These are phyloP conservation scores for Branchinecta lynchi DNA, from an alignment of 1,140 invertebrate species.

Conservation along the genomic window DNA sequence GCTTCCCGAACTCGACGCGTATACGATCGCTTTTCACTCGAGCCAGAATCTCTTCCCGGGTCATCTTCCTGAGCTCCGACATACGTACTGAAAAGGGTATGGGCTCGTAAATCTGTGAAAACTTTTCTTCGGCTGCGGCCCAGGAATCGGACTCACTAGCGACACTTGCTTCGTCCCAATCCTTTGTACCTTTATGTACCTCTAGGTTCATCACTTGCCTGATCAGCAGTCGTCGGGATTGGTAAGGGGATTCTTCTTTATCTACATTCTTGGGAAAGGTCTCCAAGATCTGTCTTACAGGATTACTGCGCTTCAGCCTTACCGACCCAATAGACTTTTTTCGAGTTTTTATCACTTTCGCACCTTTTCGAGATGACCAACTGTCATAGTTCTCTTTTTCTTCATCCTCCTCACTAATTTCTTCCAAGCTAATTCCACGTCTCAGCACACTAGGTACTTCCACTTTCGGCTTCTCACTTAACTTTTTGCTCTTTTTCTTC, in stretches of 20 bases:
- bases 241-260: conserved; percentile 25
- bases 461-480: neutral
- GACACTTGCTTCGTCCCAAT: conserved; percentile 12
- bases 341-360: neutral
- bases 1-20: conserved; percentile 21
- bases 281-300: neutral
- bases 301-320: neutral
- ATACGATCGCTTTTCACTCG: conserved; percentile 22
- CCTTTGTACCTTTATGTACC: conserved; percentile 7
- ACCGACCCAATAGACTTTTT: neutral
- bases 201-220: conserved; percentile 22
- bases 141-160: conserved; percentile 26
- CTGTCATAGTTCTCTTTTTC: neutral
- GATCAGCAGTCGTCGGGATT: conserved; percentile 25
- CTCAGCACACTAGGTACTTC: neutral
- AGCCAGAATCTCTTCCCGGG: conserved; percentile 22
- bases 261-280: neutral
- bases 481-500: too few relatives aligned
- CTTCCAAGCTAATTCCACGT: neutral
- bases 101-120: conserved; percentile 27
- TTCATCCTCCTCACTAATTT: neutral
- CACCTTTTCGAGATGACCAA: neutral
- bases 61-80: conserved; percentile 24
- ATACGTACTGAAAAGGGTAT: conserved; percentile 24
- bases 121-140: conserved; percentile 27